Evolutionary conservation across 35 echinoderm and acorn worm genomes (phyloP).

Genomic region (Heliocidaris erythrogramma): DNA sequence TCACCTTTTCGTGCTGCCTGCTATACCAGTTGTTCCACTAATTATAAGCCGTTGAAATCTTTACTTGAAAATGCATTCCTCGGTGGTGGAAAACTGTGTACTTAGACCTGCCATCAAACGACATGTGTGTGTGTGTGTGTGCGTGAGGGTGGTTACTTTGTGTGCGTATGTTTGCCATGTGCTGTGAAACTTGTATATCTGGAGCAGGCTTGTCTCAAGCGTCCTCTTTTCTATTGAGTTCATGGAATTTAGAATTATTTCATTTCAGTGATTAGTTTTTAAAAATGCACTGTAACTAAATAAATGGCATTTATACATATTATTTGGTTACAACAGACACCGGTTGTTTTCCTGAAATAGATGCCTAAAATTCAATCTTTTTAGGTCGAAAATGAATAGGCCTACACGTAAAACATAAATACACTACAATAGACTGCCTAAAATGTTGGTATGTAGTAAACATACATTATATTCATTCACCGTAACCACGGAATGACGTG

Average conservation of each 20-base stretch:
- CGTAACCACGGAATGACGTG: not conserved
- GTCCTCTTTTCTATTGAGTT: not conserved
- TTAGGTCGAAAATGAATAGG: no score
- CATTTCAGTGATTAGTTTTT: no score
- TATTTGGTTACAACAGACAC: no score
- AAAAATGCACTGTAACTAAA: no score
- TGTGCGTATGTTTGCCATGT: not conserved
- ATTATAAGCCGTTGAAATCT: slow-evolving; percentile 10
- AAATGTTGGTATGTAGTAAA: no score
- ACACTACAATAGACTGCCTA: no score
- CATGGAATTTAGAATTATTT: not conserved
- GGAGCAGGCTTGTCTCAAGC: not conserved
- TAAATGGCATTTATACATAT: no score
- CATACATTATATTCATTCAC: not conserved
- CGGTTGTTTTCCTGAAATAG: no score
- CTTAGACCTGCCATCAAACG: not conserved
- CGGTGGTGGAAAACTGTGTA: not conserved
- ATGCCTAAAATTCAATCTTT: no score
- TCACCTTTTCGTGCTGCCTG: slow-evolving; percentile 6
- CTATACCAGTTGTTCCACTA: not conserved
- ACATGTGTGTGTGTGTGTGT: not conserved
- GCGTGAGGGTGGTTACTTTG: not conserved
- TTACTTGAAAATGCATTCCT: not conserved
- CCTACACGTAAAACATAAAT: no score
- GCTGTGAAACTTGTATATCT: no score